Conservation (phyloP, 1,140 invertebrate species). For the Hesperophylax magnus region DNA sequence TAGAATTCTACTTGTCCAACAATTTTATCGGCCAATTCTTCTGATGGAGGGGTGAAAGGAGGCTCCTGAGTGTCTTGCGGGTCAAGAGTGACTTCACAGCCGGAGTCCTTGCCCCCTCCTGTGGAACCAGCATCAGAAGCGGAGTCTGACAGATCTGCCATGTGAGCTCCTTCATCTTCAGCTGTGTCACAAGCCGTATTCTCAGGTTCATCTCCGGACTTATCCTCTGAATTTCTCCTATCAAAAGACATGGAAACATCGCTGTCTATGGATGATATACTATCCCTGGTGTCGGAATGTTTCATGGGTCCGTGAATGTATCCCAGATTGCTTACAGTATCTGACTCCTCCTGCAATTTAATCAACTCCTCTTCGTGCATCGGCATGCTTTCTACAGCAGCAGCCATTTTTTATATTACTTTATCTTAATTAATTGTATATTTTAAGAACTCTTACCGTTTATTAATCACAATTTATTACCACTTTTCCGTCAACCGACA, state of each 20-base stretch:
- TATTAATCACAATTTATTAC: conserved; percentile 41
- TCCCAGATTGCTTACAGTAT: conserved; percentile 42
- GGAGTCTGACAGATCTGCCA: conserved; percentile 76
- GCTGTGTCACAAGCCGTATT: conserved; percentile 51
- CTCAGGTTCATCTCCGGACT: conserved; percentile 41
- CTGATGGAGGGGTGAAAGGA: conserved; percentile 75
- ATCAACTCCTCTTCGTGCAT: conserved; percentile 37
- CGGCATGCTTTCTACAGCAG: background rate
- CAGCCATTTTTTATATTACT: conserved; percentile 1
- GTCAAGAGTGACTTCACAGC: conserved; percentile 74
- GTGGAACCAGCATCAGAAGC: conserved; percentile 73
- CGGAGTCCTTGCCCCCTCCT: conserved; percentile 74
- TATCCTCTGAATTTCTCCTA: conserved; percentile 62
- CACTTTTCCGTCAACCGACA: background rate
- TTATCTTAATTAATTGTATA: background rate
- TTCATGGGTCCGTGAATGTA: conserved; percentile 48
- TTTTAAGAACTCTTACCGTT: conserved; percentile 29
- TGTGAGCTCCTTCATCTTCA: conserved; percentile 70
- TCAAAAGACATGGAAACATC: conserved; percentile 74
- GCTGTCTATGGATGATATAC: conserved; percentile 77
- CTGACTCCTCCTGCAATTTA: conserved; percentile 49
- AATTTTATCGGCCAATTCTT: conserved; percentile 83
- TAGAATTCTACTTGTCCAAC: conserved; percentile 92
- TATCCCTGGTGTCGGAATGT: conserved; percentile 73
- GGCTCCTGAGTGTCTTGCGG: conserved; percentile 69